phyloP scores from a whole-genome alignment of 2,888 invertebrate genomes.

The Diadegma fenestrale region DNA sequence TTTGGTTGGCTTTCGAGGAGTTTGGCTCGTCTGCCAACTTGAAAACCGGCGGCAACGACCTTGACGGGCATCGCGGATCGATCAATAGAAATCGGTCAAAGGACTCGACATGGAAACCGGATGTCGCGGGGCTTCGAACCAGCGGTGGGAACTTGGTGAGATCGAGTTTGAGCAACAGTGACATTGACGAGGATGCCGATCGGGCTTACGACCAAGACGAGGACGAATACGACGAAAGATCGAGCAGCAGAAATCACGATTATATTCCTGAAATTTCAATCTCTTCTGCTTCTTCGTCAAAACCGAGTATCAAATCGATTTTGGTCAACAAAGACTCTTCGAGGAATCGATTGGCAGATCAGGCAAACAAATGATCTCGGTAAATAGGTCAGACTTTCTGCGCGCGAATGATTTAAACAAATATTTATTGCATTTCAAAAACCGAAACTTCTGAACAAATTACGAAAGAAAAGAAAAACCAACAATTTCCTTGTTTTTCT shows the following conservation, averaged over 20 bases:
- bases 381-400: conserved; percentile 3
- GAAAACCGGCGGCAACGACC: conserved; percentile 35
- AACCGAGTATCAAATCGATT: neutral
- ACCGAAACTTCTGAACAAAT: neutral
- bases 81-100: conserved; percentile 14
- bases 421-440: neutral
- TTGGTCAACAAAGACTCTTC: neutral
- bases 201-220: conserved; percentile 47
- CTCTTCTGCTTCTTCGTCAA: neutral
- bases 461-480: neutral
- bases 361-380: conserved; percentile 21
- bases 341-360: neutral
- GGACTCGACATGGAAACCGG: conserved; percentile 34
- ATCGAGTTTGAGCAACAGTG: conserved; percentile 48
- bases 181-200: conserved; percentile 57
- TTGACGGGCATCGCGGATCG: conserved; percentile 12
- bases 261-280: neutral
- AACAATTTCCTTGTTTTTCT: neutral
- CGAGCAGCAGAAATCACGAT: neutral
- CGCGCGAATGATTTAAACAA: too few relatives aligned
- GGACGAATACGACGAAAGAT: conserved; percentile 24
- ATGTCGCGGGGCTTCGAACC: conserved; percentile 32
- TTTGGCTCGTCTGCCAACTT: conserved; percentile 49
- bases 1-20: conserved; percentile 70
- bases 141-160: conserved; percentile 39